Base-by-base conservation (phyloP, 2,888 invertebrate genomes). In the Oxyscelio sp. region DNA sequence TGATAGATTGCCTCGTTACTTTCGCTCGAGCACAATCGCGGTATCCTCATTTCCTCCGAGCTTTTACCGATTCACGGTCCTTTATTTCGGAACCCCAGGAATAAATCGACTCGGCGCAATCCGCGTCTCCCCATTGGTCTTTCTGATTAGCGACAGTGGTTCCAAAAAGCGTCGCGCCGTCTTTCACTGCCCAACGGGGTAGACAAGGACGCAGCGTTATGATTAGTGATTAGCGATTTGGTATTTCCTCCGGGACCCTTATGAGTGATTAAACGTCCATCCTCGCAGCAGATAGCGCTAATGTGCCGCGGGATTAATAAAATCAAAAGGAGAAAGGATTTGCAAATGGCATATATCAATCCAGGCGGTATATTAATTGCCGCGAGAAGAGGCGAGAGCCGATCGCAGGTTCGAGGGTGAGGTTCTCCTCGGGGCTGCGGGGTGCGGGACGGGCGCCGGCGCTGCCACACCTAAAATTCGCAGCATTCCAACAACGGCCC, bases 401-500 rank as follows among this genome's bases (percentile, higher is more conserved):
- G 58, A 58, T 58, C 34, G 58, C 38, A n/a, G 34, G 56, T 34
- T 34, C 34, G 56, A 56, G 83, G 83, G 78, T 78, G 78, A 73
- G 73, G 61, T 40, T 40, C 34, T 61, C 54, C 66, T 27, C 48
- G 43, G 66, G 78, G 68, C 61, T 84, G 77, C 61, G 81, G 77
- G 84, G 63, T 56, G 85, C 48, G 63, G 65, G 61, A 61, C 43
- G 31, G 66, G n/a, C 38, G 56, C 66, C 58, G 65, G 73, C 59
- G 59, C 45, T 71, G 91, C 91, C 92, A 92, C 92, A 91, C 92
- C 92, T 92, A 90, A 90, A 93, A 92, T 92, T 91, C 90, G 90
- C 91, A 85, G 90, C 91, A 92, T 92, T 91, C 92, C 84, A 77
- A 63, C 71, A 54, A 61, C 79, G 83, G 79, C 91, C 86, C 88